A percentile compares a stretch with the other conserved stretches of the same genome.
Conservation (phyloP, 2,888 invertebrate species). For the Cerastis rubricosa region DNA sequence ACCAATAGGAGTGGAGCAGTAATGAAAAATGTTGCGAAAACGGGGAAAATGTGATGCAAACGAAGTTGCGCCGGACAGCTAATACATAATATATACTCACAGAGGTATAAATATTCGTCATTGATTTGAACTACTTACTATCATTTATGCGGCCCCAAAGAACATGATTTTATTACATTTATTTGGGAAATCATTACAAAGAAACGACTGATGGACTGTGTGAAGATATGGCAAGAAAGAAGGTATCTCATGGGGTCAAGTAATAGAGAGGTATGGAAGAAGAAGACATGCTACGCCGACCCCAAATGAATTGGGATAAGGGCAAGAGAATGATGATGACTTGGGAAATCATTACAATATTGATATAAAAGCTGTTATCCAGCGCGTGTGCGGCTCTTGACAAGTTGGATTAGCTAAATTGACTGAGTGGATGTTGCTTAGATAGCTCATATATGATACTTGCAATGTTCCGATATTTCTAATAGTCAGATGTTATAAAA, state of each 20-base stretch:
- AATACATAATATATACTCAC: too few species aligned
- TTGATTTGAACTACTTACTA: not conserved
- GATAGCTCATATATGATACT: not conserved
- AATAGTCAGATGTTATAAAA: not conserved
- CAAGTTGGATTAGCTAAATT: conserved; percentile 2
- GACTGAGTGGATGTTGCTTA: not conserved
- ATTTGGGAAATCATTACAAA: not conserved
- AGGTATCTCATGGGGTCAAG: too few species aligned
- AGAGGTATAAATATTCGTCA: not conserved
- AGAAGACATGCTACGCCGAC: too few species aligned
- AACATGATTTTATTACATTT: not conserved
- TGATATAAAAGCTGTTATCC: not conserved
- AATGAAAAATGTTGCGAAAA: too few species aligned
- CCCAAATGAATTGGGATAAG: too few species aligned
- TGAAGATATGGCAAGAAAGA: too few species aligned
- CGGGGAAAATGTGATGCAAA: too few species aligned
- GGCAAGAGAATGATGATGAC: too few species aligned
- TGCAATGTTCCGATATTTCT: not conserved
- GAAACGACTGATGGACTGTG: too few species aligned
- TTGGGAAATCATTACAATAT: not conserved
- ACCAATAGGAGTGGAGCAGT: too few species aligned
- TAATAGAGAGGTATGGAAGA: too few species aligned
- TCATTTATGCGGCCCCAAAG: not conserved
- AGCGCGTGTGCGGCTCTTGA: not conserved
- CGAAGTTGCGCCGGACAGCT: too few species aligned